Evolutionary conservation across 2,888 invertebrate genomes (phyloP).

Genomic region (Ctenicera cuprea): DNA sequence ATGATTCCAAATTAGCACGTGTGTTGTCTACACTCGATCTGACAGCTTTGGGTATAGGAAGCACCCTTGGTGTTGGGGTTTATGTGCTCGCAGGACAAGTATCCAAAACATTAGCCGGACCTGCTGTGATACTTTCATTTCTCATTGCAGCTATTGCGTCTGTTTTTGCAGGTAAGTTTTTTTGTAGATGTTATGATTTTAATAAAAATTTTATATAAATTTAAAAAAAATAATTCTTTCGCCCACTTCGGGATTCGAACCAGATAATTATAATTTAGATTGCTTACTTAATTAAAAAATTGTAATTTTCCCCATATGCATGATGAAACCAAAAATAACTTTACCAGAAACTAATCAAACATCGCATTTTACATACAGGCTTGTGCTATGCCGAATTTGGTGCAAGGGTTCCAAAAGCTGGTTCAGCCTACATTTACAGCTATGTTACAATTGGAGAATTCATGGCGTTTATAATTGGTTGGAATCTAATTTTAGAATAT

Average conservation of each 20-base stretch:
- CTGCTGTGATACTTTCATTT: slow-evolving; percentile 90
- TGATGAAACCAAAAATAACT: too few species aligned
- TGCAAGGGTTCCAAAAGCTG: slow-evolving; percentile 90
- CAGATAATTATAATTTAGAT: too few species aligned
- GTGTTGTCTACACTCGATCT: slow-evolving; percentile 89
- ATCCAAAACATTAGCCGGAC: slow-evolving; percentile 87
- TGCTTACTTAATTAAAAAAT: too few species aligned
- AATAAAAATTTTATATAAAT: too few species aligned
- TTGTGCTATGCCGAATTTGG: slow-evolving; percentile 95
- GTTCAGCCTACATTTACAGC: slow-evolving; percentile 95
- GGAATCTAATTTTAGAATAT: slow-evolving; percentile 94
- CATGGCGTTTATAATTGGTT: slow-evolving; percentile 93
- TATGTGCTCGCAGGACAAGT: slow-evolving; percentile 93
- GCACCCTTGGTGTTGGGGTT: slow-evolving; percentile 92
- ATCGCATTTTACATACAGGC: too few species aligned
- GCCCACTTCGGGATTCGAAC: too few species aligned
- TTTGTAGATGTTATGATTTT: not conserved
- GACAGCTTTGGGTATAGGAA: slow-evolving; percentile 88
- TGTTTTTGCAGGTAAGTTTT: slow-evolving; percentile 85
- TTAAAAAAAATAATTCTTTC: too few species aligned
- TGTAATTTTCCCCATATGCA: too few species aligned
- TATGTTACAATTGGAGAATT: slow-evolving; percentile 96
- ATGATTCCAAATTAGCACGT: slow-evolving; percentile 77
- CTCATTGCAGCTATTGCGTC: slow-evolving; percentile 94
- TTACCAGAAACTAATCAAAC: too few species aligned